Evolutionary conservation across 2,113 vertebrate genomes (phyloP).

Genomic region (Cygnus atratus): DNA sequence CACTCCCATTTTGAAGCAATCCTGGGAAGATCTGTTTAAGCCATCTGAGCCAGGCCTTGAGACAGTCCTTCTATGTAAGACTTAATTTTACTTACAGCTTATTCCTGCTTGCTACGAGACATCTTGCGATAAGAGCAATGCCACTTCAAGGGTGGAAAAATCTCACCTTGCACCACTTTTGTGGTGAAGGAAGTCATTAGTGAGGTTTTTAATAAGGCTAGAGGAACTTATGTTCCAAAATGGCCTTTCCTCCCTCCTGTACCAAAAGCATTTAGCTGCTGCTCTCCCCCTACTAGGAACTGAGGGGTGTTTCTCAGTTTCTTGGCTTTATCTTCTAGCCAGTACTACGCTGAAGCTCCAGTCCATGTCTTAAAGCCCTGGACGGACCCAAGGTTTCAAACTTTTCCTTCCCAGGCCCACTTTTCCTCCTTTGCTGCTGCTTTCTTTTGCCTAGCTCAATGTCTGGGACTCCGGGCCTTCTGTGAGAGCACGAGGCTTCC

Average conservation of each 20-base stretch:
- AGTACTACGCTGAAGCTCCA: neutral
- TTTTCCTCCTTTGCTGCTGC: neutral
- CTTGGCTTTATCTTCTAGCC: neutral
- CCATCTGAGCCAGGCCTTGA: neutral
- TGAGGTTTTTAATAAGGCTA: neutral
- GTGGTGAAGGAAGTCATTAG: neutral
- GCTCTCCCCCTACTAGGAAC: neutral
- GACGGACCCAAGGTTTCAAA: neutral
- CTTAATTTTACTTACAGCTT: neutral
- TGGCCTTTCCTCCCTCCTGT: neutral
- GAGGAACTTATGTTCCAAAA: neutral
- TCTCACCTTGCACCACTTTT: neutral
- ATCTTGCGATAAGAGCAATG: neutral
- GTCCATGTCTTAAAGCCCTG: neutral
- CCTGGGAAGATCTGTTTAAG: neutral
- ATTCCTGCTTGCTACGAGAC: neutral
- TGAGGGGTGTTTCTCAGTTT: neutral
- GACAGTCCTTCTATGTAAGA: neutral
- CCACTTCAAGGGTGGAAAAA: neutral
- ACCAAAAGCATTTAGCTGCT: neutral
- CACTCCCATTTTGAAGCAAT: neutral
- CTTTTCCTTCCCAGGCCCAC: neutral
- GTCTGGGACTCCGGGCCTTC: neutral
- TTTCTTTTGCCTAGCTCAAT: neutral
- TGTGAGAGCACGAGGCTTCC: accelerated